A percentile compares a stretch with the other conserved stretches of the same genome.
Conservation (phyloP, 2,113 vertebrate genomes). For the Sceloporus tristichus region DNA sequence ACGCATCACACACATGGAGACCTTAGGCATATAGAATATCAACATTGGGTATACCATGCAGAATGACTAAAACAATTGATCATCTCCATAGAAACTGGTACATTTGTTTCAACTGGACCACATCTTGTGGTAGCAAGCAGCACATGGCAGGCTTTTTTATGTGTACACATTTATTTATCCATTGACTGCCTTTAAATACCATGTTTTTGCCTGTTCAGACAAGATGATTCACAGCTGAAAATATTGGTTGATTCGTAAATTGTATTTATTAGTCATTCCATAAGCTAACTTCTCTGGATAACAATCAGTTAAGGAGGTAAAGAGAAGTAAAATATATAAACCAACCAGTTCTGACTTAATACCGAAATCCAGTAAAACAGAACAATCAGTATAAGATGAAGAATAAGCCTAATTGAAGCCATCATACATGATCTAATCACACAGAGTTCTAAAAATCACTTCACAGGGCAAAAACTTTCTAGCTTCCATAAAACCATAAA, state of each 20-base stretch:
- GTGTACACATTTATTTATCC: neutral
- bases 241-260: neutral
- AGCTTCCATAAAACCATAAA: neutral
- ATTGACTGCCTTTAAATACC: neutral
- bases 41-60: neutral
- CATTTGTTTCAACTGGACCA: neutral
- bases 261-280: neutral
- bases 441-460: neutral
- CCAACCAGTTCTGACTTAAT: neutral
- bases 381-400: neutral
- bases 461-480: neutral
- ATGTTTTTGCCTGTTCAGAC: neutral
- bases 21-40: neutral
- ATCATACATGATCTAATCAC: neutral
- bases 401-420: neutral
- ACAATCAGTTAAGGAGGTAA: neutral
- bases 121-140: neutral
- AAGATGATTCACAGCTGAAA: neutral
- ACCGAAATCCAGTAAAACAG: neutral
- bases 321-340: constrained; percentile 6
- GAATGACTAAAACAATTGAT: too few relatives aligned
- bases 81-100: neutral
- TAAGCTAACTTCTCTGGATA: neutral
- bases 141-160: neutral
- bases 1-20: neutral